Base-by-base conservation (phyloP, 2,113 vertebrate species). In the Hystrix brachyura region DNA sequence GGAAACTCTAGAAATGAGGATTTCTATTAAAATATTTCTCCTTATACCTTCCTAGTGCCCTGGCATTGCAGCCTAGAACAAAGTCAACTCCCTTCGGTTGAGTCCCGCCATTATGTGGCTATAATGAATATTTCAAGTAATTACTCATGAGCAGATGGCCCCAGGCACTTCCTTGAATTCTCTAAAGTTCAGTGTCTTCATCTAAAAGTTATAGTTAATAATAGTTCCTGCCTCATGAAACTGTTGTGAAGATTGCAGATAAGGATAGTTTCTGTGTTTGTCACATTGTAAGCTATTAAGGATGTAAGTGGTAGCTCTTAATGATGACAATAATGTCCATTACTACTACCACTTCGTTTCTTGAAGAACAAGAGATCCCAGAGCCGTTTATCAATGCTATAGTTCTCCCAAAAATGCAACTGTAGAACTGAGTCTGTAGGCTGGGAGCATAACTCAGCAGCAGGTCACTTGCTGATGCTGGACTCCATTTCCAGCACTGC, bases 11-110 rank as follows among this genome's bases (percentile, higher is more conserved):
- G 69, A 57, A 71, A 74, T 25, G 84, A 27, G 89, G 21, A 79
- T 80, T 86, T 86, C 27, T 72, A 48, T 78, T 76, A 38, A 92
- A 78, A 27, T 64, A 62, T 94, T 76, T 97, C 19, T 94, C 23
- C 10, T 25, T 62, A 38, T 38, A 65, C 5, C 12, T 19, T 19
- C 13, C 19, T 55, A 74, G 51, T 21, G 19, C 19, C 14, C 25
- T 46, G 17, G 29, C 23, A 65, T 80, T 82, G 53, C 7, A 72
- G 12, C 51, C 34, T 38, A 76, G 60, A 38, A 23, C 62, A 79
- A 95, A 90, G 59, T 87, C 72, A 90, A 12, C 51, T 74, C 60
- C n/a, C 25, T 96, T 85, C 34, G 10, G 1, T 3, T 85, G 43
- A 25, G 55, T 29, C 27, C 32, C 80, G 15, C 83, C 48, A 55